phyloP scores from a whole-genome alignment of 2,113 vertebrate genomes.

The Hyaena hyaena region DNA sequence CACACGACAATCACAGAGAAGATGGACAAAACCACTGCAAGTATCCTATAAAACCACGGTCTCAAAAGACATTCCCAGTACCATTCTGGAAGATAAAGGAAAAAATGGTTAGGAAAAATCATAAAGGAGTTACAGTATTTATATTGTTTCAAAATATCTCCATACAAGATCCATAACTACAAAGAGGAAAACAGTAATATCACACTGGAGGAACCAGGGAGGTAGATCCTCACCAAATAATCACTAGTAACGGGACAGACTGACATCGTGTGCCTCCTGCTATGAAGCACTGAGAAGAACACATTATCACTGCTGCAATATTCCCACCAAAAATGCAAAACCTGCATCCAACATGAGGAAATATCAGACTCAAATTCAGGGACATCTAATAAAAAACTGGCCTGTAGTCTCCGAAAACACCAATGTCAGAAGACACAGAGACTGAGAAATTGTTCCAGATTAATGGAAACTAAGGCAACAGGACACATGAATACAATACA shows the following conservation, averaged over 20 bases:
- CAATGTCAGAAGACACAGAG: neutral
- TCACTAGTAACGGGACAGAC: neutral
- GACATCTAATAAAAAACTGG: neutral
- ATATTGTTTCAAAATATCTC: slow-evolving; percentile 7
- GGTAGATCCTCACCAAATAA: neutral
- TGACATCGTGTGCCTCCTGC: neutral
- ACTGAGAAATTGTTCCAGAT: neutral
- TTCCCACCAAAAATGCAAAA: neutral
- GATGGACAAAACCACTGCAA: slow-evolving; percentile 89
- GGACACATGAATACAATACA: neutral
- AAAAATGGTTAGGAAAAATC: slow-evolving; percentile 61
- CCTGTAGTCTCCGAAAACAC: neutral
- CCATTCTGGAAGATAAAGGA: slow-evolving; percentile 90
- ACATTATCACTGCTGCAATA: neutral
- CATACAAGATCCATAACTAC: neutral
- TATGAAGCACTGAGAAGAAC: neutral
- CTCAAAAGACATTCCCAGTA: slow-evolving; percentile 95
- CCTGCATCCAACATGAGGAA: neutral
- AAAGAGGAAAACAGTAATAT: neutral
- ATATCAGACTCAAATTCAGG: neutral
- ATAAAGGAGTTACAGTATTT: neutral
- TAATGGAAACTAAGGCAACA: neutral
- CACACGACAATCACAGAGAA: slow-evolving; percentile 95
- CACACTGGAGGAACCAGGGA: neutral
- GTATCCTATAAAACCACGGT: slow-evolving; percentile 90